These are phyloP conservation scores for Drosophila triauraria DNA, from an alignment of 1,140 invertebrate genomes.

Conservation along the genomic window DNA sequence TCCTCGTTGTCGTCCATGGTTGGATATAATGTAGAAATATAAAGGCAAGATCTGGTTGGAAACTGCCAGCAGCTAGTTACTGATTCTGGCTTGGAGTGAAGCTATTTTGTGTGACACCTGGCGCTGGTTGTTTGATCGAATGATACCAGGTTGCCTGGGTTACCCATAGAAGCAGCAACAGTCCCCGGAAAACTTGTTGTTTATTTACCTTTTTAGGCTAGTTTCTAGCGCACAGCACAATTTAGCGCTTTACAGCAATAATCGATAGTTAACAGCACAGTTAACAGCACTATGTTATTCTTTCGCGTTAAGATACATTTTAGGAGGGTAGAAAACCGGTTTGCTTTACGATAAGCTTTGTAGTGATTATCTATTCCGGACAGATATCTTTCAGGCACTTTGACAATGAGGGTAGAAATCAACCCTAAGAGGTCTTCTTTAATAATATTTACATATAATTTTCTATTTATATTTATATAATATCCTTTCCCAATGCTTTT, in stretches of 20 bases:
- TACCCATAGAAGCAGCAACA: background rate
- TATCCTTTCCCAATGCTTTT: background rate
- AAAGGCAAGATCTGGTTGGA: background rate
- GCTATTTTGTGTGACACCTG: background rate
- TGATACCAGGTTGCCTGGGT: slow-evolving; percentile 22
- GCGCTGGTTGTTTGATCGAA: slow-evolving; percentile 23
- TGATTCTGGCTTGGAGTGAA: background rate
- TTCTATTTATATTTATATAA: background rate
- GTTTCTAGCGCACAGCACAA: too few relatives aligned
- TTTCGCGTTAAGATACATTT: too few relatives aligned
- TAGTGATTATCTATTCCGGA: background rate
- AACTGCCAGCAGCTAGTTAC: background rate
- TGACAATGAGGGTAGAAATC: too few relatives aligned
- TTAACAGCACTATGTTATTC: too few relatives aligned
- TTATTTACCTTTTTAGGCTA: background rate
- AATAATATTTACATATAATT: background rate
- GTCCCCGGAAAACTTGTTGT: too few relatives aligned
- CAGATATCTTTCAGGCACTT: too few relatives aligned
- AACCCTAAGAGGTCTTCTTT: too few relatives aligned
- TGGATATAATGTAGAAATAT: slow-evolving; percentile 1
- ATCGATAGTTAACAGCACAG: too few relatives aligned
- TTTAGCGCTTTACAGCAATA: too few relatives aligned
- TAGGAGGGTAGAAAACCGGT: too few relatives aligned
- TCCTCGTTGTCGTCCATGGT: slow-evolving; percentile 63
- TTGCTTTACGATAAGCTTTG: too few relatives aligned